These are phyloP conservation scores for Gasterosteus nipponicus DNA, from an alignment of 2,113 vertebrate genomes.

Conservation along the genomic window DNA sequence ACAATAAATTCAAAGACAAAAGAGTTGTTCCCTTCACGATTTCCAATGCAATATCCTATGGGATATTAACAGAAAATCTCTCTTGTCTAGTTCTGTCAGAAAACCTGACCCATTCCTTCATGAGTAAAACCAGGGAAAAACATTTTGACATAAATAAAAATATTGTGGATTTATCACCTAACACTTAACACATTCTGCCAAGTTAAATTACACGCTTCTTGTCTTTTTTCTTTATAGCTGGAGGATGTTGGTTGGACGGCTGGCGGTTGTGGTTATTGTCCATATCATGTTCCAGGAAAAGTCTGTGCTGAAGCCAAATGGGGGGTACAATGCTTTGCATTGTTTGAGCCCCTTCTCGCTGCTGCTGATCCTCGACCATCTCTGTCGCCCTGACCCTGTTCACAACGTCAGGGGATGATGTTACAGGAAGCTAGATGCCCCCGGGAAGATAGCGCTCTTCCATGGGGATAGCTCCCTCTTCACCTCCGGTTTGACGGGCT, in stretches of 20 bases:
- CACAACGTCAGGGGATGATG: slow-evolving; percentile 71
- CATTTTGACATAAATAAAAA: neutral
- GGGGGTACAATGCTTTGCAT: slow-evolving; percentile 77
- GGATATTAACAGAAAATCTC: neutral
- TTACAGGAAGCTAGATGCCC: slow-evolving; percentile 85
- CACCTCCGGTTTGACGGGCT: slow-evolving; percentile 88
- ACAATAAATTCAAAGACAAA: slow-evolving; percentile 5
- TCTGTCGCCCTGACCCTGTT: slow-evolving; percentile 69
- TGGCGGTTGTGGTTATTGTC: slow-evolving; percentile 68
- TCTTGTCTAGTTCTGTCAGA: neutral
- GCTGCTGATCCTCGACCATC: slow-evolving; percentile 50
- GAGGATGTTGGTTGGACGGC: slow-evolving; percentile 3
- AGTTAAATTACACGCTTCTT: neutral
- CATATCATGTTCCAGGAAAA: slow-evolving; percentile 70
- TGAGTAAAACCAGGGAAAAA: neutral
- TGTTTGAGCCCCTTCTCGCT: slow-evolving; percentile 64
- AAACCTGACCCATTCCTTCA: neutral
- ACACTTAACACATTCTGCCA: too few relatives aligned
- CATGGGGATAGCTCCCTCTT: slow-evolving; percentile 78
- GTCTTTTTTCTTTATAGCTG: neutral
- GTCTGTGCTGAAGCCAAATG: slow-evolving; percentile 37
- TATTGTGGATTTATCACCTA: neutral
- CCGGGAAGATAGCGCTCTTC: slow-evolving; percentile 62
- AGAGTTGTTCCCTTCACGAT: neutral
- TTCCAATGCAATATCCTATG: neutral